These are phyloP conservation scores for Dromococcyx pavoninus DNA, from an alignment of 2,797 vertebrate genomes.

Conservation along the genomic window DNA sequence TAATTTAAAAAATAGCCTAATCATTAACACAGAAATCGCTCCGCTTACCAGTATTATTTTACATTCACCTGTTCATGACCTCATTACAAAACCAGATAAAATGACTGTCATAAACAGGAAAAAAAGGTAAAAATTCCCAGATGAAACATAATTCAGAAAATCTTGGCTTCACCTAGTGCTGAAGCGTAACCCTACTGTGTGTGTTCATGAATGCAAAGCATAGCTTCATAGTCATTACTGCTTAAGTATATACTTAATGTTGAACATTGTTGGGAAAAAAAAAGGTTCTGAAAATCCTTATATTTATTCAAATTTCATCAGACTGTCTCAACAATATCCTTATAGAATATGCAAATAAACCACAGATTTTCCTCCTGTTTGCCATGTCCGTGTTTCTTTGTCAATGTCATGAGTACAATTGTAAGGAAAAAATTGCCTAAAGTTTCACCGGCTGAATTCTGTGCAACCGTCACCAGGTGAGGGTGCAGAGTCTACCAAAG, in stretches of 20 bases:
- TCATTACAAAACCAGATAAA: conserved; percentile 81
- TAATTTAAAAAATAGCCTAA: conserved; percentile 78
- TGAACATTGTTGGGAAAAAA: conserved; percentile 54
- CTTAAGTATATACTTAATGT: conserved; percentile 74
- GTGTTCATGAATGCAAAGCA: conserved; percentile 76
- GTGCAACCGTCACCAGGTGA: not conserved
- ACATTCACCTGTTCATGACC: conserved; percentile 81
- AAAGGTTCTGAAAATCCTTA: conserved; percentile 65
- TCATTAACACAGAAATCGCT: conserved; percentile 80
- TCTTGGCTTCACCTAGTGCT: conserved; percentile 77
- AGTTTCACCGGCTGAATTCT: not conserved
- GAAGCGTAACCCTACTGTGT: conserved; percentile 73
- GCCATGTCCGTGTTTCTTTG: conserved; percentile 3
- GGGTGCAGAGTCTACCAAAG: not conserved
- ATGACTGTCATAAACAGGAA: conserved; percentile 81
- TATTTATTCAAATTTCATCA: conserved; percentile 76
- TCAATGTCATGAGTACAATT: conserved; percentile 49
- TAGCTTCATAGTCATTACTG: conserved; percentile 68
- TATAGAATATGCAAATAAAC: conserved; percentile 74
- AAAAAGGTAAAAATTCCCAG: conserved; percentile 79
- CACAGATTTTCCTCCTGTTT: conserved; percentile 45
- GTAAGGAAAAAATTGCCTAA: conserved; percentile 1
- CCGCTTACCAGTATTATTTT: conserved; percentile 78
- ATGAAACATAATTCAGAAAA: conserved; percentile 81
- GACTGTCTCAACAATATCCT: conserved; percentile 60